Evolutionary conservation across 2,113 vertebrate genomes (phyloP).

Genomic region (Phaetusa simplex): DNA sequence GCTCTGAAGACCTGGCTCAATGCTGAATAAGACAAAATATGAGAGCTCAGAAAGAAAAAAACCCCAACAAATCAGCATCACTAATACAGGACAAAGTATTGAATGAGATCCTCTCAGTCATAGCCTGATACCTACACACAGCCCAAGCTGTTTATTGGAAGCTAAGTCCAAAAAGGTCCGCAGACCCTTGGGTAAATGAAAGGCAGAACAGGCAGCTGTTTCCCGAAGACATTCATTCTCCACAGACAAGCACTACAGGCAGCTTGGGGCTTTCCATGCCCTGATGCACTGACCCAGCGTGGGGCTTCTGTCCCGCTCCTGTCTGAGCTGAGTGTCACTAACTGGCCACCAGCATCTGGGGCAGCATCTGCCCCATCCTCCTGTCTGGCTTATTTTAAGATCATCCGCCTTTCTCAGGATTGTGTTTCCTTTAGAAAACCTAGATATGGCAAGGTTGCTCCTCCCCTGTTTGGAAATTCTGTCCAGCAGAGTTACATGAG

Average conservation of each 20-base stretch:
- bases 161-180: background rate
- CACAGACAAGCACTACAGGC: background rate
- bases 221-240: background rate
- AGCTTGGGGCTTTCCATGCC: background rate
- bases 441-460: background rate
- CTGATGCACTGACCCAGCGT: accelerated
- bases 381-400: background rate
- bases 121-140: background rate
- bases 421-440: background rate
- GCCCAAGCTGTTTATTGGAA: background rate
- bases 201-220: background rate
- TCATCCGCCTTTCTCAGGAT: background rate
- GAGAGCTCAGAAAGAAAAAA: background rate
- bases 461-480: background rate
- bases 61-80: background rate
- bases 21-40: background rate
- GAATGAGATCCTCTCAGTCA: background rate
- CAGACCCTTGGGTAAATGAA: background rate
- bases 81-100: background rate
- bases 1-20: background rate
- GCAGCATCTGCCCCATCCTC: background rate
- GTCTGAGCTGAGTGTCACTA: background rate
- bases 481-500: background rate
- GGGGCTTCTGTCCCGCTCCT: background rate
- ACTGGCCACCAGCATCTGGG: background rate